phyloP scores from a whole-genome alignment of 2,113 vertebrate genomes.

The Pteronura brasiliensis region DNA sequence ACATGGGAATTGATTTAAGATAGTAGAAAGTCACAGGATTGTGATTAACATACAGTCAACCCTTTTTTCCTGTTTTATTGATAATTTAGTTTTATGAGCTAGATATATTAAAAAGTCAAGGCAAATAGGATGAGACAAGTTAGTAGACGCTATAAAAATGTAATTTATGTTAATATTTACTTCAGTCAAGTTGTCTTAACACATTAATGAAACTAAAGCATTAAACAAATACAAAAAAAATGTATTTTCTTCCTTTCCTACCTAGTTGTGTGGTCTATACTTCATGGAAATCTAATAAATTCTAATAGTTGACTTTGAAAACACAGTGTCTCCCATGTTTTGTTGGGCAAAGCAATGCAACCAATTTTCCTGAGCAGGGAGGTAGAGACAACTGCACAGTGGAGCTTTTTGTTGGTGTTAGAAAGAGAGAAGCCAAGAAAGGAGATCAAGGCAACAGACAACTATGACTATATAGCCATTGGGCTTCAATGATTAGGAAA shows the following conservation, averaged over 20 bases:
- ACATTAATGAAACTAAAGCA: slow-evolving; percentile 10
- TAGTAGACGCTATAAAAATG: not conserved
- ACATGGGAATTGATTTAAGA: not conserved
- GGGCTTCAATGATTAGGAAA: not conserved
- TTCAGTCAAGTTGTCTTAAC: not conserved
- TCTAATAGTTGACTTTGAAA: not conserved
- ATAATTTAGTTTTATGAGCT: not conserved
- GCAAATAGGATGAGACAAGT: not conserved
- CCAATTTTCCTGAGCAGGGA: not conserved
- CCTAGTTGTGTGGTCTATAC: not conserved
- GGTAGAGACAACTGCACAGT: not conserved
- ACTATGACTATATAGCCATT: not conserved
- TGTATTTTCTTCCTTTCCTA: not conserved
- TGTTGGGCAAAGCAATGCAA: not conserved
- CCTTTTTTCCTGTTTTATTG: not conserved
- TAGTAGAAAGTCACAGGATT: not conserved
- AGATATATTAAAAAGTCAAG: not conserved
- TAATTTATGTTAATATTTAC: not conserved
- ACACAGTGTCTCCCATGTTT: not conserved
- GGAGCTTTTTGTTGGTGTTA: not conserved
- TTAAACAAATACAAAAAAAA: not conserved
- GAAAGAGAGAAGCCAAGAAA: not conserved
- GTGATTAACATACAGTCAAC: not conserved
- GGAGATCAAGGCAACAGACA: not conserved
- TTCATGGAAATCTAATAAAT: not conserved